Conservation (phyloP, 2,113 vertebrate species). For the Pollachius pollachius region DNA sequence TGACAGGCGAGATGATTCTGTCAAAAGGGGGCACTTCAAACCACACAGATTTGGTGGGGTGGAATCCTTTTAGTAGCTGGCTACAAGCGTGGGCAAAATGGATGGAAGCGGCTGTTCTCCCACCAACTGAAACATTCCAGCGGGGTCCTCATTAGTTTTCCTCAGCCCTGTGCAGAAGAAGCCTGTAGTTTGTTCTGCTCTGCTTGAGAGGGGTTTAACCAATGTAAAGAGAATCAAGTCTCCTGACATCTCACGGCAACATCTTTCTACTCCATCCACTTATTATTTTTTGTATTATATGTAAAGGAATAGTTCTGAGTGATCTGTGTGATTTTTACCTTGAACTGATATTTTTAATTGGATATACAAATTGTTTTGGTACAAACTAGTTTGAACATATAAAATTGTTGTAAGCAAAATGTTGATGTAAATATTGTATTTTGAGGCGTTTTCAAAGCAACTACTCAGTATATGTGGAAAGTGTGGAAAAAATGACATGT, state of each 20-base stretch:
- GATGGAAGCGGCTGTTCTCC: conserved; percentile 33
- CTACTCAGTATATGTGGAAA: conserved; percentile 15
- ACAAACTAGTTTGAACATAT: conserved; percentile 17
- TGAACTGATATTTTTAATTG: too few relatives aligned
- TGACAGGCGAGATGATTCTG: conserved; percentile 47
- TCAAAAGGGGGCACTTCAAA: conserved; percentile 61
- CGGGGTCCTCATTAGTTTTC: conserved; percentile 41
- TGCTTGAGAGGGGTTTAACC: too few relatives aligned
- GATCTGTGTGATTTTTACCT: too few relatives aligned
- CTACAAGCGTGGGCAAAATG: conserved; percentile 38
- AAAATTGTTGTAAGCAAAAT: conserved; percentile 18
- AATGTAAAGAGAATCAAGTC: too few relatives aligned
- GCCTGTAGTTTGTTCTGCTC: too few relatives aligned
- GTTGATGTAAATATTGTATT: too few relatives aligned
- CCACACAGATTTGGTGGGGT: conserved; percentile 29
- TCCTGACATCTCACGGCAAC: conserved; percentile 5
- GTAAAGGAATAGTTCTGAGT: too few relatives aligned
- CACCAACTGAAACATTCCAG: conserved; percentile 26
- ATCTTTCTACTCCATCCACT: too few relatives aligned
- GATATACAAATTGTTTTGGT: too few relatives aligned
- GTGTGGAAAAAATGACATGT: not conserved
- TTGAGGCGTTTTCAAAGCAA: too few relatives aligned
- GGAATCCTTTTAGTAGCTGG: conserved; percentile 45
- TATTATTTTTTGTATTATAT: too few relatives aligned
- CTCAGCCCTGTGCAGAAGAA: not conserved